Evolutionary conservation across 2,888 invertebrate genomes (phyloP), one percentile per base, ranked within the genome.

Genomic region (Nemapogon koenigi): DNA sequence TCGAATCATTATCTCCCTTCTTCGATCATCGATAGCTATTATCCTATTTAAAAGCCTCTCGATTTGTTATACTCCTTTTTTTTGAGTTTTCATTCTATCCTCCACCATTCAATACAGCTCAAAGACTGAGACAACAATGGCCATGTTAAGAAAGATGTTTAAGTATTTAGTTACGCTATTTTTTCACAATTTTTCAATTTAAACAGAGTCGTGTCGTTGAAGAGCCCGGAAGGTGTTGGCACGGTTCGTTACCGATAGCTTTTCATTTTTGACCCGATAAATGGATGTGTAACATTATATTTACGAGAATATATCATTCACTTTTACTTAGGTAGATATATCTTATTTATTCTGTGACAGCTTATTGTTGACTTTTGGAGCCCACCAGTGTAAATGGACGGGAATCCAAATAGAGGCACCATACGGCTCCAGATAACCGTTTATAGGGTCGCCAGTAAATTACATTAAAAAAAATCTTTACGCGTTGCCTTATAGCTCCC

Each of bases 31-130:
- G 72, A 75, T 75, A 67, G 71, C 76, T 67, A 76, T 78, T 78
- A 76, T 76, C 67, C 73, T 71, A 71, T 72, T 73, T 76, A 73
- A 75, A 76, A 68, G 72, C 69, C 64, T 73, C 67, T 73, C 66
- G 72, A 76, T 76, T 76, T 75, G 76, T 75, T 72, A 75, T 73
- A 64, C 14, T 48, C 46, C 62, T 68, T 68, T 69, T 73, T 65
- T 59, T 54, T 49, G 45, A 16, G 26, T 35, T 53, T 62, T 64
- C 64, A 62, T 69, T 70, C 66, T 64, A 59, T 56, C 59, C 63
- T 63, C 66, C 59, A 62, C 70, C 65, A 68, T 71, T 73, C 72
- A 68, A 73, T 70, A 65, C 71, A 57, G 58, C 55, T 49, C 54
- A 51, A 32, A 18, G 33, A 14, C 29, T 38, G 6, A n/a, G 30